Base-by-base conservation (phyloP, 2,888 invertebrate species). In the Catocala sponsa region DNA sequence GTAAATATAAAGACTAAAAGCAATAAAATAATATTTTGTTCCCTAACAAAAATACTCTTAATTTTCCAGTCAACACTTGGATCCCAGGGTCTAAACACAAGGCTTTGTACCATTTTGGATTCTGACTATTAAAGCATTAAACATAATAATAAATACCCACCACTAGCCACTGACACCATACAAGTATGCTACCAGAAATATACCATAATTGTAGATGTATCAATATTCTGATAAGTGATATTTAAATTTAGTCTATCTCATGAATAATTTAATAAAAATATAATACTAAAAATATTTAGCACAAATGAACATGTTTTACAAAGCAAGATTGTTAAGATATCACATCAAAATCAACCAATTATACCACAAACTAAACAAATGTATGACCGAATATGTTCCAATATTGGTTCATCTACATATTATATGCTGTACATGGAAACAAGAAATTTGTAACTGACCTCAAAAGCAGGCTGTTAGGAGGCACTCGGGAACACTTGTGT, bases 381-480 rank as follows among this genome's bases (percentile, higher is more conserved):
- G 51, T 52, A 59, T 66, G 55, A 55, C 70, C 76, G 63, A 55
- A 70, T 65, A 54, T 53, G 54, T 64, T 65, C 58, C 59, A 67
- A 65, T 66, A 66, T 70, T 68, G 73, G 60, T 68, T 53, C 61
- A 63, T 63, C 55, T 67, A 79, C 59, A 62, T 50, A 63, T 25
- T 1, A 25, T 59, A 63, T 55, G 35, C 65, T 7, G 9, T 38
- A 38, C 35, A 38, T 38, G 35, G 35, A 38, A 51, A 68, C 63
- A 64, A 74, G 76, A 81, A 71, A 67, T 71, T 67, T 66, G 65
- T 74, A 38, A 94, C 94, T 93, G 91, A 94, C 94, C 94, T 94
- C 91, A 90, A 90, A 94, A 91, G 85, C 93, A 93, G 92, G 92
- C 93, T 71, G 90, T 94, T 94, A 94, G 81, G 83, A 85, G 87